Evolutionary conservation across 2,113 vertebrate species (phyloP).

Genomic region (Circaetus cinerascens): DNA sequence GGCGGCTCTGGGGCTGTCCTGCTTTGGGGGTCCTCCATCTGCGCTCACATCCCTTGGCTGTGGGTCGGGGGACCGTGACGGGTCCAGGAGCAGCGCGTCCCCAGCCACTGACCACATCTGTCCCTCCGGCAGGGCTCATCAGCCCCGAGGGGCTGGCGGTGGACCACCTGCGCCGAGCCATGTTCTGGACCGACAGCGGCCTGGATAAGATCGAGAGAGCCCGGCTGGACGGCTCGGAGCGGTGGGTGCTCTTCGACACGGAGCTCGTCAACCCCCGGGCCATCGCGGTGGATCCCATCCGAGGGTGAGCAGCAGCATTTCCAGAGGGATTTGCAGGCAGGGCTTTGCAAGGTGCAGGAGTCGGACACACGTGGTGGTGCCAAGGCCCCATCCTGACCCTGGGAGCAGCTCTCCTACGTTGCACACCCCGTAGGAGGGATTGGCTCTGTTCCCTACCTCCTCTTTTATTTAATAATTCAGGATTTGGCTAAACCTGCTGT

Average conservation of each 20-base stretch:
- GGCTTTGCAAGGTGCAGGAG: background rate
- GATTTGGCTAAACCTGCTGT: background rate
- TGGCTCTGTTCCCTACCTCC: background rate
- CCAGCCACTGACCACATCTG: background rate
- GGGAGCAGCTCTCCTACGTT: background rate
- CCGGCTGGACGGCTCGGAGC: slow-evolving; percentile 84
- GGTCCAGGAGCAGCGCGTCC: accelerated
- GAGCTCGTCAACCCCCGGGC: slow-evolving; percentile 94
- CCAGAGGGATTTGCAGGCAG: accelerated
- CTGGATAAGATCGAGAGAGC: slow-evolving; percentile 87
- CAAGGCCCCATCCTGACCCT: background rate
- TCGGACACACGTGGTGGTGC: accelerated
- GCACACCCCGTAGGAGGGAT: background rate
- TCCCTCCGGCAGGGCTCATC: slow-evolving; percentile 78
- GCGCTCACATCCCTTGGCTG: accelerated
- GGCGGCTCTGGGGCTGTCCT: background rate
- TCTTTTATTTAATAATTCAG: background rate
- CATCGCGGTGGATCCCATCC: slow-evolving; percentile 87
- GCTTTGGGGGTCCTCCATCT: background rate
- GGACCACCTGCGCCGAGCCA: slow-evolving; percentile 79
- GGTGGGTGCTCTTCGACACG: slow-evolving; percentile 80
- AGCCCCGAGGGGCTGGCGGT: slow-evolving; percentile 93
- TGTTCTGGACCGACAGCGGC: slow-evolving; percentile 96
- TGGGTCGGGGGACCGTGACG: accelerated
- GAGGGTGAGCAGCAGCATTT: slow-evolving; percentile 73